Base-by-base conservation (phyloP, 2,888 invertebrate species). In the Latrodectus hesperus region DNA sequence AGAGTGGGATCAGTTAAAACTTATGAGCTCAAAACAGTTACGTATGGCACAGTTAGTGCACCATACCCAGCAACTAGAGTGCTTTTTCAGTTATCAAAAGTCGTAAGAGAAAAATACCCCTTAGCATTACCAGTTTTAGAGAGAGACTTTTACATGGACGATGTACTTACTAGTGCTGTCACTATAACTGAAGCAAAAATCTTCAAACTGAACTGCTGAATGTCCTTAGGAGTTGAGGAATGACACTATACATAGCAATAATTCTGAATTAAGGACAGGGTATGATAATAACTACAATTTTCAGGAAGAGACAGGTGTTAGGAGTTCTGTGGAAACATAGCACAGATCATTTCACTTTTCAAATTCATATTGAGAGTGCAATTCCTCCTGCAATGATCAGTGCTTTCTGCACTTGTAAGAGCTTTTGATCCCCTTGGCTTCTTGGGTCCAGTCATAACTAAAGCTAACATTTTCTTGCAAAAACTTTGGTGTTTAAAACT, bases 111-210 rank as follows among this genome's bases (percentile, higher is more conserved):
- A 8, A 67, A 51, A 51, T 77, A 26, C 51, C 77, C 77, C 9
- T 3, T 51, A 49, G 52, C 67, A n/a, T n/a, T 51, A 11, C 16
- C n/a, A 26, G 52, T 67, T 9, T 26, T 77, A 38, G 14, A 26
- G 16, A 67, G n/a, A 12, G 77, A 67, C 16, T 67, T 65, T 17
- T 77, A 77, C 17, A 17, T 67, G 17, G 77, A 77, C 17, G 77
- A 77, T 17, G 67, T 77, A 1, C 14, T 55, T 10, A 55, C 11
- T 2, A 2, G 55, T 55, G 55, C 55, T 55, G 55, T 12, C 55
- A 12, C 55, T 14, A 12, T 1, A 14, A 55, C 1, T 55, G 1
- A 55, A 55, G 55, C 55, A 55, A 55, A 55, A 55, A 55, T 12
- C 14, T 55, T 10, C 55, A 55, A 14, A 0, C 14, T 12, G 55